Evolutionary conservation across 2,888 invertebrate species (phyloP).

Genomic region (Sthenelais limicola): DNA sequence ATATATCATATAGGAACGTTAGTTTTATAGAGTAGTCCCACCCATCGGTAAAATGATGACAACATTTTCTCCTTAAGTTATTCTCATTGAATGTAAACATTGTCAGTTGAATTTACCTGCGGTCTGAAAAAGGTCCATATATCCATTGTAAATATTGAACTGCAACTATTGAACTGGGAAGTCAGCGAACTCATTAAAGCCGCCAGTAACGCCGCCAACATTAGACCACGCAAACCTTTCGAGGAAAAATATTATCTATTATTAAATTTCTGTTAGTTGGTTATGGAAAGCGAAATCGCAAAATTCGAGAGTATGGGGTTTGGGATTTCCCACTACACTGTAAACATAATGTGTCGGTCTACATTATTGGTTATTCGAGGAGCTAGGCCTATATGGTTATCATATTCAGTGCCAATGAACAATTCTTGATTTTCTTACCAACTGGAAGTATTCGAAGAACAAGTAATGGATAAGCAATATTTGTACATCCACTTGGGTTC

Average conservation of each 20-base stretch:
- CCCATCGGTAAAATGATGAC: no score
- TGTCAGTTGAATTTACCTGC: no score
- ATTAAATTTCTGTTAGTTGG: no score
- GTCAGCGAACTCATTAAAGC: slow-evolving; percentile 74
- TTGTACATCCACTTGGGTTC: slow-evolving; percentile 73
- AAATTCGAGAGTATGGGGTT: background rate
- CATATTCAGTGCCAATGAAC: background rate
- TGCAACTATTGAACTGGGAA: slow-evolving; percentile 74
- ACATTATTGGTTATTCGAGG: background rate
- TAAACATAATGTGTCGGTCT: background rate
- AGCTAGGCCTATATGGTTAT: background rate
- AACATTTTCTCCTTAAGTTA: no score
- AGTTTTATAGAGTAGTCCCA: no score
- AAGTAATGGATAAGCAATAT: slow-evolving; percentile 75
- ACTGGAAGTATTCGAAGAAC: slow-evolving; percentile 74
- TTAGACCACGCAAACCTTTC: slow-evolving; percentile 55
- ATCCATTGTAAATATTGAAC: slow-evolving; percentile 74
- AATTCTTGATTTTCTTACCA: slow-evolving; percentile 61
- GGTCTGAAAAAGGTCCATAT: slow-evolving; percentile 63
- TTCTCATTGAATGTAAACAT: no score
- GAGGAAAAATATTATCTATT: slow-evolving; percentile 48
- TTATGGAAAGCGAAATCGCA: no score
- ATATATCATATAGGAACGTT: no score
- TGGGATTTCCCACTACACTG: background rate
- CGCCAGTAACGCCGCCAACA: slow-evolving; percentile 74